phyloP scores from a whole-genome alignment of 2,797 vertebrate species.

The Momotus momota region DNA sequence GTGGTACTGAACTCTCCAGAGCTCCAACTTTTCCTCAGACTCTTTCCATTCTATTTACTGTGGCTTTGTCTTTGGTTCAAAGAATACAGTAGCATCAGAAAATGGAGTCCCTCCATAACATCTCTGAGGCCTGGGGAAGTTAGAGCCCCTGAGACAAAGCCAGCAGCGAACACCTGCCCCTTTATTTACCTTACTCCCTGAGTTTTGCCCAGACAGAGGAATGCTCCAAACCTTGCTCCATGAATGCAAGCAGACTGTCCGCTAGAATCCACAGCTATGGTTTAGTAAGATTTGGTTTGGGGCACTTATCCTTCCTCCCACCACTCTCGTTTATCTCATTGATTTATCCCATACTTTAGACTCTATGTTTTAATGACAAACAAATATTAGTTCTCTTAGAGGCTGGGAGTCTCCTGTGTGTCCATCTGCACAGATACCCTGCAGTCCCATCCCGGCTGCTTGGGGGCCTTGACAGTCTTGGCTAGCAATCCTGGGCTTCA shows the following conservation, averaged over 20 bases:
- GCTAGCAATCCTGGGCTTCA: slow-evolving; percentile 18
- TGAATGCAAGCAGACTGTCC: neutral
- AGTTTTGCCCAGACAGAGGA: neutral
- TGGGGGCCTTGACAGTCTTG: neutral
- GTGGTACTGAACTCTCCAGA: neutral
- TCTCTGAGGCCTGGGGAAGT: neutral
- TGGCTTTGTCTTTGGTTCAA: neutral
- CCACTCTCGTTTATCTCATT: neutral
- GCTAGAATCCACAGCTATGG: fast-evolving
- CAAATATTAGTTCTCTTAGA: neutral
- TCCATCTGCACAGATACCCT: neutral
- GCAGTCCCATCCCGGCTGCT: fast-evolving
- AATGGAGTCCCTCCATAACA: neutral
- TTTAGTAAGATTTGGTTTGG: neutral
- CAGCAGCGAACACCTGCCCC: neutral
- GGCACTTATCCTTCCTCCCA: neutral
- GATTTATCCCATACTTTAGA: neutral
- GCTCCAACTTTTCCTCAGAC: neutral
- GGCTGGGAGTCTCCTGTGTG: neutral
- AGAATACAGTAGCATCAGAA: neutral
- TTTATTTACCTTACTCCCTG: neutral
- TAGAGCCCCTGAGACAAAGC: neutral
- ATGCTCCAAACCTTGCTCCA: neutral
- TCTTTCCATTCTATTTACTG: neutral
- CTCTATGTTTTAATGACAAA: slow-evolving; percentile 23